Evolutionary conservation across 2,797 vertebrate genomes (phyloP).

Genomic region (Poecile montanus): DNA sequence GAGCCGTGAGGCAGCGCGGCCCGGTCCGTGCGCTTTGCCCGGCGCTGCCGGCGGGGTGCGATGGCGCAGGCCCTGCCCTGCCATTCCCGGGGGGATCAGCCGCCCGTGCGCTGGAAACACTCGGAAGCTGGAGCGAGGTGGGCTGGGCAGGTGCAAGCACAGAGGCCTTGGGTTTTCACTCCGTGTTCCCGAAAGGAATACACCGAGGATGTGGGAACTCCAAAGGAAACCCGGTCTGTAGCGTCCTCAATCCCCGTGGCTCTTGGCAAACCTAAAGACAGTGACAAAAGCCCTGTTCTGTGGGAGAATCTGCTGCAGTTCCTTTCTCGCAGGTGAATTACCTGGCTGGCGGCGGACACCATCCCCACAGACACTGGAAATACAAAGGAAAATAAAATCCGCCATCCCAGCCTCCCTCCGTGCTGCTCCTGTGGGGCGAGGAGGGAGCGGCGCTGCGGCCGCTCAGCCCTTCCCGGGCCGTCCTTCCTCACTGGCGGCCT

Average conservation of each 20-base stretch:
- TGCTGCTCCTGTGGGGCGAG: background rate
- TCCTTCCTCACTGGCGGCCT: background rate
- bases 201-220: rapidly evolving
- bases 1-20: rapidly evolving
- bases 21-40: background rate
- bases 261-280: background rate
- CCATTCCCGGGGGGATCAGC: rapidly evolving
- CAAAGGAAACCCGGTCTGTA: rapidly evolving
- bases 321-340: background rate
- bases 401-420: background rate
- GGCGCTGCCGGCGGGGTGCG: background rate
- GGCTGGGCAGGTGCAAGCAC: background rate
- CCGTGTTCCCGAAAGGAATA: rapidly evolving
- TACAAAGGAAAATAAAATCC: background rate
- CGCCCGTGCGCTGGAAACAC: rapidly evolving
- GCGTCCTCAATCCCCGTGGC: background rate
- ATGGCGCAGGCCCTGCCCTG: background rate
- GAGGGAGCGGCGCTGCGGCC: background rate
- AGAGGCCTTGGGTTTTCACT: rapidly evolving
- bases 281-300: rapidly evolving
- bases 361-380: background rate
- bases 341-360: rapidly evolving
- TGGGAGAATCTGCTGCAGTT: background rate
- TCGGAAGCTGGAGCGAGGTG: rapidly evolving
- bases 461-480: background rate